Percentiles rank a stretch among this genome's conserved stretches.
Evolutionary conservation across 2,113 vertebrate genomes (phyloP).

Genomic region (Neopipo cinnamomea): DNA sequence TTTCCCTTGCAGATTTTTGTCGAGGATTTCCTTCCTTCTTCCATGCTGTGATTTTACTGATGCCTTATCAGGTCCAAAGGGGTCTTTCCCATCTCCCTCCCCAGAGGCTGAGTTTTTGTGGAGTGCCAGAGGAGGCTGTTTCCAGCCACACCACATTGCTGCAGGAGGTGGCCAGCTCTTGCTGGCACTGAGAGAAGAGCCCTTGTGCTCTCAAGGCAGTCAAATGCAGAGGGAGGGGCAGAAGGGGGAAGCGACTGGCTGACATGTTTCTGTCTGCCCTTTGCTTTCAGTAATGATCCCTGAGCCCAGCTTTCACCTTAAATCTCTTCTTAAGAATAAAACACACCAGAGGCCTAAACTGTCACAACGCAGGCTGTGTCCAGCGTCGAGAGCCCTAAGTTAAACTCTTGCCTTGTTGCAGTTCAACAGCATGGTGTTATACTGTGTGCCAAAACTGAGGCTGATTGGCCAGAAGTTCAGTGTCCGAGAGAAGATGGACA

Average conservation of each 20-base stretch:
- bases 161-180: neutral
- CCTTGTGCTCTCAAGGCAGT: neutral
- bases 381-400: neutral
- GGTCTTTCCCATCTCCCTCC: neutral
- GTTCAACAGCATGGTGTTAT: conserved; percentile 98
- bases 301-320: neutral
- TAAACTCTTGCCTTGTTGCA: conserved; percentile 43
- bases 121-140: fast-evolving
- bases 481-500: conserved; percentile 93
- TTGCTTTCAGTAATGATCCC: neutral
- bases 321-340: neutral
- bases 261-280: neutral
- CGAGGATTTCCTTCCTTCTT: neutral
- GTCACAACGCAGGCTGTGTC: neutral
- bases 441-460: conserved; percentile 94
- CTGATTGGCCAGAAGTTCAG: conserved; percentile 98
- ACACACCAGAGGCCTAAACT: neutral
- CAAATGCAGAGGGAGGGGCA: neutral
- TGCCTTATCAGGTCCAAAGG: neutral
- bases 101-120: neutral
- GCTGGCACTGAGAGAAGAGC: neutral
- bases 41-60: neutral
- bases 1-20: neutral
- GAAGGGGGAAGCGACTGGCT: neutral
- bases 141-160: neutral